These are phyloP conservation scores for Dendrolimus kikuchii DNA, from an alignment of 1,140 invertebrate genomes.

Conservation along the genomic window DNA sequence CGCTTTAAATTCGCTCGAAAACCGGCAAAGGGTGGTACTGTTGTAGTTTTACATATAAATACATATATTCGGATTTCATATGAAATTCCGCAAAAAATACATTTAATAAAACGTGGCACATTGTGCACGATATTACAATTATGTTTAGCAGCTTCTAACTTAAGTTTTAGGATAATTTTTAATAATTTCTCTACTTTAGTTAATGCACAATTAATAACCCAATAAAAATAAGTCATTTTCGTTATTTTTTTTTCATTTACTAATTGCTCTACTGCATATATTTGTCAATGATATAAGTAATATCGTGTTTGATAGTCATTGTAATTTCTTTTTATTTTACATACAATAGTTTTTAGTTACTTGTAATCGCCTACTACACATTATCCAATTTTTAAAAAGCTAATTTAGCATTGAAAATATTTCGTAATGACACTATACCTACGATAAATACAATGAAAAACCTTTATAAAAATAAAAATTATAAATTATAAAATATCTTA, in stretches of 20 bases:
- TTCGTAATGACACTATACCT: conserved; percentile 68
- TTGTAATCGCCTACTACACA: conserved; percentile 69
- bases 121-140: conserved; percentile 26
- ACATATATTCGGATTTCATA: conserved; percentile 17
- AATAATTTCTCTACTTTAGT: conserved; percentile 54
- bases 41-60: conserved; percentile 21
- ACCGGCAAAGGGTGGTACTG: conserved; percentile 13
- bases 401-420: conserved; percentile 58
- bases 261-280: conserved; percentile 30
- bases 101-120: conserved; percentile 16
- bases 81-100: conserved; percentile 15
- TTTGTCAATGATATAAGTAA: conserved; percentile 19
- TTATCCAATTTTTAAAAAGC: conserved; percentile 53
- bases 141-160: conserved; percentile 60
- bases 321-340: conserved; percentile 29
- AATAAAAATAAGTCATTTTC: conserved; percentile 34
- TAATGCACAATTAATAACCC: conserved; percentile 59
- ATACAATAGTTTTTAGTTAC: conserved; percentile 47
- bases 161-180: conserved; percentile 64
- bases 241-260: conserved; percentile 35
- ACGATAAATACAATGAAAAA: conserved; percentile 64
- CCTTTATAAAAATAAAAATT: conserved; percentile 66
- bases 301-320: conserved; percentile 25
- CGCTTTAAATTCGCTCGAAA: conserved; percentile 7
- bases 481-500: conserved; percentile 46